phyloP scores from a whole-genome alignment of 2,888 invertebrate genomes.

The Diaperis boleti region DNA sequence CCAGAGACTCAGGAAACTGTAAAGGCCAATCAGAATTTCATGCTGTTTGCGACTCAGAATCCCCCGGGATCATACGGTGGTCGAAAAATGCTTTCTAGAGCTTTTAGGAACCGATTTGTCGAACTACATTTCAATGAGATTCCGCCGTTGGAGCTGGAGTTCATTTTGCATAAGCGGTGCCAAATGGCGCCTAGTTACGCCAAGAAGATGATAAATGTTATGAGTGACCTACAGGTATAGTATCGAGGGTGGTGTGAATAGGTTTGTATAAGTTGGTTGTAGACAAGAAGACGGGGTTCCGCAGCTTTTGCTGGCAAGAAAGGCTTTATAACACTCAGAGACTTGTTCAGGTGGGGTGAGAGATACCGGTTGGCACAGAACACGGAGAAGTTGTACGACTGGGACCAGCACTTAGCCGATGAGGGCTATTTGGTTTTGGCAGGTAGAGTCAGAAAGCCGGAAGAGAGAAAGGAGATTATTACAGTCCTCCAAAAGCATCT shows the following conservation, averaged over 20 bases:
- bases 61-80: constrained; percentile 98
- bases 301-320: constrained; percentile 93
- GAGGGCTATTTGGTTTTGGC: constrained; percentile 96
- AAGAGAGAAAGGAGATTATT: constrained; percentile 86
- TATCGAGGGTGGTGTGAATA: neutral
- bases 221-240: constrained; percentile 90
- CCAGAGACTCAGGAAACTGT: constrained; percentile 95
- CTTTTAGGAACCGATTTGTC: constrained; percentile 97
- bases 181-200: constrained; percentile 88
- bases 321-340: constrained; percentile 93
- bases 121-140: constrained; percentile 98
- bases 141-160: constrained; percentile 87
- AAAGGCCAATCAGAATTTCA: constrained; percentile 93
- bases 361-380: constrained; percentile 84
- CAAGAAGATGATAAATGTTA: constrained; percentile 90
- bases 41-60: constrained; percentile 99
- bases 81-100: constrained; percentile 93
- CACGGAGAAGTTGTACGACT: constrained; percentile 82
- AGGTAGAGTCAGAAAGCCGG: constrained; percentile 87
- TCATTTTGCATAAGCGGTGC: constrained; percentile 90
- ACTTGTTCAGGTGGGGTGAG: constrained; percentile 97
- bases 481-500: constrained; percentile 84
- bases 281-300: constrained; percentile 81
- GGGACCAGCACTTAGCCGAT: constrained; percentile 97
- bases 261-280: constrained; percentile 41